A percentile compares a stretch with the other conserved stretches of the same genome.
Conservation (phyloP, 2,888 invertebrate species). For the Agrochola macilenta region DNA sequence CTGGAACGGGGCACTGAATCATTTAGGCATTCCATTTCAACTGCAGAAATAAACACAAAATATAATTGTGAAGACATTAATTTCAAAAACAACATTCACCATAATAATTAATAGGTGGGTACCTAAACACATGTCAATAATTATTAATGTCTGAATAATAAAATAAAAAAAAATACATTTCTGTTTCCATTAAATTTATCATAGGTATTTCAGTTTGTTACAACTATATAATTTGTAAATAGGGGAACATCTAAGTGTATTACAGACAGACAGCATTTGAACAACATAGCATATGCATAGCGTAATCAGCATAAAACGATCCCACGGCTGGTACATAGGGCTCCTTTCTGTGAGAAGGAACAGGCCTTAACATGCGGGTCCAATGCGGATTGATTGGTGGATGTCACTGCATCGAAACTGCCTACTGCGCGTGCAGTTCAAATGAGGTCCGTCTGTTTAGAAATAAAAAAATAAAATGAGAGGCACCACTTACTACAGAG, state of each 20-base stretch:
- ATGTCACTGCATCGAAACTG: background rate
- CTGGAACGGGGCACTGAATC: background rate
- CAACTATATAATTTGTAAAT: background rate
- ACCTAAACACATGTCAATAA: background rate
- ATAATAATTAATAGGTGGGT: too few relatives aligned
- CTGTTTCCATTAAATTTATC: too few relatives aligned
- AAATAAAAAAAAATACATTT: too few relatives aligned
- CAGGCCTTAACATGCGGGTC: too few relatives aligned
- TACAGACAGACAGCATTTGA: background rate
- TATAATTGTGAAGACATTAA: background rate
- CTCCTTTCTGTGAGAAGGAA: too few relatives aligned
- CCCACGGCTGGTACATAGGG: too few relatives aligned
- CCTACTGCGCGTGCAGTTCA: background rate
- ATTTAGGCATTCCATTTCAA: constrained; percentile 6
- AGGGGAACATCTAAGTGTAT: background rate
- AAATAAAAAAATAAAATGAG: background rate
- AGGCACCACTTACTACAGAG: constrained; percentile 45
- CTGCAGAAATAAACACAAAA: constrained; percentile 17
- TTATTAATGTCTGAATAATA: background rate
- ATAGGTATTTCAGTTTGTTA: background rate
- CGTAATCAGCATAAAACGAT: too few relatives aligned
- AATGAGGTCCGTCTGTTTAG: background rate
- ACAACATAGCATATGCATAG: background rate
- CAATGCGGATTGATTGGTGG: too few relatives aligned
- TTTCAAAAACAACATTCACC: background rate